Evolutionary conservation across 2,888 invertebrate species (phyloP).

Genomic region (Rapana venosa): DNA sequence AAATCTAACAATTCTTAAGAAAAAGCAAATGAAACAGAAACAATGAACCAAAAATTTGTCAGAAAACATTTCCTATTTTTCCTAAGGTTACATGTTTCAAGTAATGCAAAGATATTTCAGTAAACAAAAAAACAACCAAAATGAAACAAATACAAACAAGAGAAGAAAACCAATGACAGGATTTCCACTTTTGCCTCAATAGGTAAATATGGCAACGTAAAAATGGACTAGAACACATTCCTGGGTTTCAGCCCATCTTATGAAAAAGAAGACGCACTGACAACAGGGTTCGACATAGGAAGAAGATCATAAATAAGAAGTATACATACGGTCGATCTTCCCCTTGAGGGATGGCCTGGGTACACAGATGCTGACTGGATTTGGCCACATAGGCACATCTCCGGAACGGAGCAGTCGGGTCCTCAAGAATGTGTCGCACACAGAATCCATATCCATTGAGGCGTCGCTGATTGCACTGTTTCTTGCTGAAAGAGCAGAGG

Average conservation of each 20-base stretch:
- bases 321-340: slow-evolving; percentile 78
- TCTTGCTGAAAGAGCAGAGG: slow-evolving; percentile 79
- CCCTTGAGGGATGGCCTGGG: slow-evolving; percentile 79
- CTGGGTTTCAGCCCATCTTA: too few species aligned
- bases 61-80: too few species aligned
- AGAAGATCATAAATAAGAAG: background rate
- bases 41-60: too few species aligned
- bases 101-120: background rate
- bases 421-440: slow-evolving; percentile 89
- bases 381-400: slow-evolving; percentile 86
- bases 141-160: background rate
- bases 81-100: too few species aligned
- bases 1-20: background rate
- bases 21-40: too few species aligned
- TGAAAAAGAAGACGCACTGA: background rate
- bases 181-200: too few species aligned
- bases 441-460: slow-evolving; percentile 88
- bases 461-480: slow-evolving; percentile 81
- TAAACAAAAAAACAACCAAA: background rate
- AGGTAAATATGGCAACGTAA: too few species aligned
- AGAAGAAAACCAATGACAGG: too few species aligned
- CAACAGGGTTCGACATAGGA: too few species aligned
- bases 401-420: slow-evolving; percentile 89
- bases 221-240: too few species aligned
- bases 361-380: slow-evolving; percentile 79